Evolutionary conservation across 2,888 invertebrate genomes (phyloP), one percentile per base, ranked within the genome.

Genomic region (Balanococcus diminutus): DNA sequence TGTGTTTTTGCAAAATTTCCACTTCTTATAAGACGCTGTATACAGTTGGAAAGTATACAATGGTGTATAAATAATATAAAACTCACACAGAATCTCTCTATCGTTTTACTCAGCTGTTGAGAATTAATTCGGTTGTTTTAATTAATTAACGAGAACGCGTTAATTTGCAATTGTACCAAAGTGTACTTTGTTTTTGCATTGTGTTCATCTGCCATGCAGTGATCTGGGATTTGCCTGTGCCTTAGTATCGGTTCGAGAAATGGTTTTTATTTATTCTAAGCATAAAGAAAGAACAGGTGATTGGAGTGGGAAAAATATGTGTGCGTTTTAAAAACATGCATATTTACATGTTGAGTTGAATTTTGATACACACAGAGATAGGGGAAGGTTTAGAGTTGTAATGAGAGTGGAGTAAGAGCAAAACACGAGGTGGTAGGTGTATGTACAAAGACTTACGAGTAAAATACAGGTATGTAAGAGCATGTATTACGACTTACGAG

Each of bases 61-160:
- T 72, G 31, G 25, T 72, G 72, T 25, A 72, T 72, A 72, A 72
- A 72, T 31, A 72, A 72, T 72, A 72, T 72, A 72, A 25, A 31
- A 72, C 28, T 72, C 31, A 72, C 72, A 72, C 72, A 72, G 56
- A 72, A 28, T 31, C 72, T 9, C 31, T 72, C 14, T 72, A 72
- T 31, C 72, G 25, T 72, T 72, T 31, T 72, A 72, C 72, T 31
- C 31, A 25, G 28, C 72, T 16, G 72, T 25, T 28, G 72, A 25
- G 72, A 72, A 72, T 72, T 72, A 72, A 72, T 72, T 72, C 31
- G 25, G 72, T 72, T 72, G 72, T 72, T 72, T 72, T 72, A 72
- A 72, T 72, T 72, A 72, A 72, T 72, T 72, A 72, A 72, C 28
- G 16, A 72, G 22, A 72, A 31, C 72, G 72, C 31, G 31, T 25